Base-by-base conservation (phyloP, 2,113 vertebrate species). In the Chaetura pelagica region DNA sequence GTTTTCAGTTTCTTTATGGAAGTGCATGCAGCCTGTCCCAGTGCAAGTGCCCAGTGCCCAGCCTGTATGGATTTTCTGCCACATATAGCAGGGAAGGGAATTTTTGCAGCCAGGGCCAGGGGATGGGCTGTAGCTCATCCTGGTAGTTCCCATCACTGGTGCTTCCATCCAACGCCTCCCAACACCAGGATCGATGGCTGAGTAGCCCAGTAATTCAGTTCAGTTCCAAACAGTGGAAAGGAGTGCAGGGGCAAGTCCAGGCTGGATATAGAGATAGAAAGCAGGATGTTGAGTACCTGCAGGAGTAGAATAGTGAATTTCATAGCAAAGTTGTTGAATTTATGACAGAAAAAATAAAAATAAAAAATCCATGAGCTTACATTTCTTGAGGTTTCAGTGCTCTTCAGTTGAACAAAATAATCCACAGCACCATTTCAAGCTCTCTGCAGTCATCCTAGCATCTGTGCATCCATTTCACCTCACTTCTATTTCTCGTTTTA, bases 101-200 rank as follows among this genome's bases (percentile, higher is more conserved):
- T 8, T n/a, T 52, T 17, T 59, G 72, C 67, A 58, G 48, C 52
- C 51, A 59, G 68, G 9, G 15, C 35, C 16, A 34, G 38, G 34
- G 58, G 38, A 7, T 14, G 32, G 81, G 30, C 78, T 87, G 57
- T 83, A 68, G 42, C 61, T 57, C 4, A 3, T 66, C 17, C 51
- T 80, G 80, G 57, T 84, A 38, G 9, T 22, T 27, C 22, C 24
- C 1, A 0, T 3, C 77, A 40, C 64, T 54, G n/a, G 15, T n/a
- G 48, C 48, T 82, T 51, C 62, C 63, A 51, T 46, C 54, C 71
- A 72, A 6, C 0, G 0, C 44, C 16, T 75, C 15, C 59, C 1
- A 11, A 32, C 7, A 1, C 54, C 67, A 66, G 12, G 4, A 12
- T 52, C 3, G 2, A 3, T 29, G 72, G 48, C 1, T 1, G 40